Conservation (phyloP, 92 coral and sea anemone species). For the Siderastrea radians region DNA sequence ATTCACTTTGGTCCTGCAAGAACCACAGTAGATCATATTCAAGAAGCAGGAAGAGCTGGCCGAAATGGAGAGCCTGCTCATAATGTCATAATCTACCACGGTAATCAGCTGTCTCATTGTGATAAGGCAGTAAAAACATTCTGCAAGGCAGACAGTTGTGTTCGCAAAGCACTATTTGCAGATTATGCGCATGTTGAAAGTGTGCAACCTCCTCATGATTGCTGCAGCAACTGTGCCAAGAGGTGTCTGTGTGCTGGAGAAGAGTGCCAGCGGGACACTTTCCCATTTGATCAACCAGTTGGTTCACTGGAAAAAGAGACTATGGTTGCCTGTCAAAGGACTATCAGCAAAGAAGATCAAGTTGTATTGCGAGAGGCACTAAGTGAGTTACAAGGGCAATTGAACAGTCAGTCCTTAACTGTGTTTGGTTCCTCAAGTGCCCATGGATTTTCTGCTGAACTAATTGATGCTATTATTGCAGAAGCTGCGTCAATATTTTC, state of each 20-base stretch:
- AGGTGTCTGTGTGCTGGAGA: constrained; percentile 23
- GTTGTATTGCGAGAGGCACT: constrained; percentile 11
- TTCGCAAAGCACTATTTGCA: background rate
- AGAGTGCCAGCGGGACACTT: constrained; percentile 5
- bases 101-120: constrained; percentile 44
- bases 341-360: constrained; percentile 14
- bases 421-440: constrained; percentile 11
- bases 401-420: background rate
- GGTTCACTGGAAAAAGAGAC: background rate
- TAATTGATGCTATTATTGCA: constrained; percentile 28
- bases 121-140: constrained; percentile 5
- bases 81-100: constrained; percentile 30
- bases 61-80: constrained; percentile 15
- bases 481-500: constrained; percentile 21
- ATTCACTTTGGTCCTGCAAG: constrained; percentile 49
- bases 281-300: constrained; percentile 26
- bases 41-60: constrained; percentile 27
- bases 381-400: constrained; percentile 18
- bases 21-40: constrained; percentile 38
- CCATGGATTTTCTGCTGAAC: constrained; percentile 37
- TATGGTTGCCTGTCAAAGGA: constrained; percentile 2
- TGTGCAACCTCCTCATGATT: constrained; percentile 27
- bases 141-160: background rate
- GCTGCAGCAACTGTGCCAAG: constrained; percentile 40
- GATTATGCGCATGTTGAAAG: constrained; percentile 6